A percentile compares a stretch with the other conserved stretches of the same genome.
Evolutionary conservation across 2,888 invertebrate species (phyloP).

Genomic region (Melanotus villosus): DNA sequence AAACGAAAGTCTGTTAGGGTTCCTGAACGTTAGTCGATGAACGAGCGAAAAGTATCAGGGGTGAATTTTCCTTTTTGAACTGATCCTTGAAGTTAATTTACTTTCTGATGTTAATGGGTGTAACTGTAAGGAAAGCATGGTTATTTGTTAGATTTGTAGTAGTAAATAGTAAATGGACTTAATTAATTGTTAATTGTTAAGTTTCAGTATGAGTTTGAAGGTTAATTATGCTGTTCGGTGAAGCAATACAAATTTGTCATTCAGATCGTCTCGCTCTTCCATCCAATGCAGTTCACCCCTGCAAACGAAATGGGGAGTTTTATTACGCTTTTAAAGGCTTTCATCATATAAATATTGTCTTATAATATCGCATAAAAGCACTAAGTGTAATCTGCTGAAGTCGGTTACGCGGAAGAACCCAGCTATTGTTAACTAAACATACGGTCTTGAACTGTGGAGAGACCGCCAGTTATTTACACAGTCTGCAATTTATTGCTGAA

Average conservation of each 20-base stretch:
- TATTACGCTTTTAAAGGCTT: conserved; percentile 64
- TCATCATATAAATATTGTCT: conserved; percentile 65
- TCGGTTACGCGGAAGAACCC: conserved; percentile 49
- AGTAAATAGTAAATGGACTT: too few species aligned
- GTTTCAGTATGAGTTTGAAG: too few species aligned
- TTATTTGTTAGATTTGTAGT: background rate
- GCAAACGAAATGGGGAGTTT: conserved; percentile 53
- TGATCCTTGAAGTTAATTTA: background rate
- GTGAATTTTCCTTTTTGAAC: background rate
- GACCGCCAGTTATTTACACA: conserved; percentile 43
- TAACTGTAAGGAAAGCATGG: background rate
- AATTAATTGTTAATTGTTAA: too few species aligned
- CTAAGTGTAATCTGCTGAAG: conserved; percentile 50
- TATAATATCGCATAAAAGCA: conserved; percentile 62
- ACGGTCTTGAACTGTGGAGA: conserved; percentile 35
- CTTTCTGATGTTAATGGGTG: background rate
- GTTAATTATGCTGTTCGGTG: too few species aligned
- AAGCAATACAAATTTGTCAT: too few species aligned
- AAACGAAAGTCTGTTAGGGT: conserved; percentile 41
- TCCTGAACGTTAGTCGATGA: conserved; percentile 39
- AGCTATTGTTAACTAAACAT: conserved; percentile 52
- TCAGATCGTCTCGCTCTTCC: conserved; percentile 29
- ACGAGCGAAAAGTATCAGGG: conserved; percentile 29
- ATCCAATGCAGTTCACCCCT: conserved; percentile 41
- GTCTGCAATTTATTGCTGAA: conserved; percentile 28